phyloP scores from a whole-genome alignment of 2,888 invertebrate species.

The Drosophila nigritarsus region DNA sequence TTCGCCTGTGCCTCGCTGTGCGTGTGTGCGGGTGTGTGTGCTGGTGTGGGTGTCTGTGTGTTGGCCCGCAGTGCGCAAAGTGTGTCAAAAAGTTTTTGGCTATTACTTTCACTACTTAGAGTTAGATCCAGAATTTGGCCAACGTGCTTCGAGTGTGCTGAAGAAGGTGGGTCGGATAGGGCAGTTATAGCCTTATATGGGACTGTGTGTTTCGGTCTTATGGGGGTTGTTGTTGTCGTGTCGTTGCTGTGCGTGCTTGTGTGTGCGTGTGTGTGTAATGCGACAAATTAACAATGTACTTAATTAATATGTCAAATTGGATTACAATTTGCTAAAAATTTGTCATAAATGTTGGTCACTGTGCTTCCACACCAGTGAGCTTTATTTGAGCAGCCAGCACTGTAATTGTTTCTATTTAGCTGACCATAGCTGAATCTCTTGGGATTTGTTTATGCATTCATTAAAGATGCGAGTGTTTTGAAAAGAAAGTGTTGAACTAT shows the following conservation, averaged over 20 bases:
- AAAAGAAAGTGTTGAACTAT: not conserved
- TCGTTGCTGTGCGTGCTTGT: not conserved
- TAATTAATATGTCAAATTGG: slow-evolving; percentile 78
- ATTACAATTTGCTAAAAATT: slow-evolving; percentile 78
- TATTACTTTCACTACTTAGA: slow-evolving; percentile 78
- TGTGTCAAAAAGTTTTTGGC: slow-evolving; percentile 78
- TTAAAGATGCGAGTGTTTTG: not conserved
- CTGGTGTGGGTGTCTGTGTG: slow-evolving; percentile 30
- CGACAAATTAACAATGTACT: slow-evolving; percentile 77
- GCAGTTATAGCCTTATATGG: not conserved
- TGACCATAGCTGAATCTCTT: not conserved
- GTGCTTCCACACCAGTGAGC: slow-evolving; percentile 29
- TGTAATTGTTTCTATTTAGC: slow-evolving; percentile 13
- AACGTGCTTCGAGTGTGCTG: slow-evolving; percentile 8
- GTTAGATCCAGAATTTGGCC: slow-evolving; percentile 36
- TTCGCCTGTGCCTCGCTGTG: slow-evolving; percentile 1
- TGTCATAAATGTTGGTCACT: slow-evolving; percentile 66
- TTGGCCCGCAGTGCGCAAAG: slow-evolving; percentile 58
- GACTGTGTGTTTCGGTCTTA: slow-evolving; percentile 28
- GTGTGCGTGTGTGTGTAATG: slow-evolving; percentile 60
- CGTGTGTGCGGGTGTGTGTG: slow-evolving; percentile 22
- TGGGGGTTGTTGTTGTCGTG: slow-evolving; percentile 37
- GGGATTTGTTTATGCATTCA: not conserved
- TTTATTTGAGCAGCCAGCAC: slow-evolving; percentile 2
- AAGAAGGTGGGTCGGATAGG: not conserved